Evolutionary conservation across 2,797 vertebrate genomes (phyloP), one percentile per base, ranked within the genome.

Genomic region (Spheniscus humboldti): DNA sequence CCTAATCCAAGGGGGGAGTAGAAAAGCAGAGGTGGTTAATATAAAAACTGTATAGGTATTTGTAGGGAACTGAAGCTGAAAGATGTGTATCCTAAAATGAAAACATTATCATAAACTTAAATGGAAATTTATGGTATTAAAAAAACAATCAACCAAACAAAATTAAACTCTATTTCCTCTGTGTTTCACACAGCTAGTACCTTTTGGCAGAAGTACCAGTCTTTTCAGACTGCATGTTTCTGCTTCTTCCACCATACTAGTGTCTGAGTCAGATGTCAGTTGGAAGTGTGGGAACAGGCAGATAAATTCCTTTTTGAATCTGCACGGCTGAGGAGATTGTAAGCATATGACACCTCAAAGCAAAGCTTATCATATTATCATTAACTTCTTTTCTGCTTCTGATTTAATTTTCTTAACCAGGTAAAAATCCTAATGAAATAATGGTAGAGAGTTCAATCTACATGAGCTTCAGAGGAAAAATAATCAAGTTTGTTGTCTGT

Each of bases 1-100:
- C 4, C 1, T 12, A 39, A 39, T 69, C 6, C 2, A 48, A 63
- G 31, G 0, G 0, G 14, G 13, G 3, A 92, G 31, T 24, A 76
- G 60, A 24, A 86, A 88, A 83, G n/a, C 31, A 53, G 39, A 41
- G 22, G 18, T 69, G 17, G 24, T 76, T 90, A 43, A 18, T 87
- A 28, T 6, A 45, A 62, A 69, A 92, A 37, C 16, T n/a, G 13
- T 23, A 8, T 8, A 56, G 41, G 3, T 81, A 33, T 43, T 64
- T 88, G 4, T 76, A 19, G 60, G 37, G 24, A 45, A 63, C 25
- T 93, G 78, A 87, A 91, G 37, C 18, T 60, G 43, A 57, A 50
- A 31, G 15, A n/a, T 68, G 6, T 22, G 6, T 76, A 18, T 77
- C 31, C 16, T 83, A 37, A 86, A 92, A 80, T n/a, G 19, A 81